Evolutionary conservation across 37 sponge, comb jelly and placozoan genomes (phyloP).

Genomic region (Aphrocallistes beatrix): DNA sequence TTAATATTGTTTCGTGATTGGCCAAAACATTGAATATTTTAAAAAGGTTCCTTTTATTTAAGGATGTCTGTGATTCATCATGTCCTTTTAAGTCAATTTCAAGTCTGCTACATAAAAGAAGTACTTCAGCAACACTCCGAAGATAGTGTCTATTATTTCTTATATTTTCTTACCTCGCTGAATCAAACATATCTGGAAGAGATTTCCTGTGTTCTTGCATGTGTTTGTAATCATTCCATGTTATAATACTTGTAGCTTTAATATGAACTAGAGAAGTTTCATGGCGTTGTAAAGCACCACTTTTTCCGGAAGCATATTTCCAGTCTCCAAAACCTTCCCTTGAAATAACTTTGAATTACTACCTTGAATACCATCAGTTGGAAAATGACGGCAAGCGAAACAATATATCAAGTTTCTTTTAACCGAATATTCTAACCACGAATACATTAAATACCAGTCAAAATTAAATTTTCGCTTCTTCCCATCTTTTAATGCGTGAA

Average conservation of each 20-base stretch:
- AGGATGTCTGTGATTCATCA: background rate
- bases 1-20: background rate
- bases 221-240: background rate
- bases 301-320: slow-evolving; percentile 20
- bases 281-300: background rate
- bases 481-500: background rate
- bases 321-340: background rate
- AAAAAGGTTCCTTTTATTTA: slow-evolving; percentile 1
- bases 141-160: slow-evolving; percentile 8
- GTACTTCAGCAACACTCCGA: background rate
- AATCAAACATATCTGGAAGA: background rate
- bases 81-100: slow-evolving; percentile 16
- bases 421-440: background rate
- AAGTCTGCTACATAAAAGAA: background rate
- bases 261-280: background rate
- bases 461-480: background rate
- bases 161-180: background rate
- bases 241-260: background rate
- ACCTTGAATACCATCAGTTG: background rate
- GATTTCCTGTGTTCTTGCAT: background rate
- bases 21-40: background rate
- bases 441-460: background rate
- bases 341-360: background rate
- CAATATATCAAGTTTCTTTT: background rate
- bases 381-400: background rate